Base-by-base conservation (phyloP, 1,140 invertebrate species). In the Asobara japonica region DNA sequence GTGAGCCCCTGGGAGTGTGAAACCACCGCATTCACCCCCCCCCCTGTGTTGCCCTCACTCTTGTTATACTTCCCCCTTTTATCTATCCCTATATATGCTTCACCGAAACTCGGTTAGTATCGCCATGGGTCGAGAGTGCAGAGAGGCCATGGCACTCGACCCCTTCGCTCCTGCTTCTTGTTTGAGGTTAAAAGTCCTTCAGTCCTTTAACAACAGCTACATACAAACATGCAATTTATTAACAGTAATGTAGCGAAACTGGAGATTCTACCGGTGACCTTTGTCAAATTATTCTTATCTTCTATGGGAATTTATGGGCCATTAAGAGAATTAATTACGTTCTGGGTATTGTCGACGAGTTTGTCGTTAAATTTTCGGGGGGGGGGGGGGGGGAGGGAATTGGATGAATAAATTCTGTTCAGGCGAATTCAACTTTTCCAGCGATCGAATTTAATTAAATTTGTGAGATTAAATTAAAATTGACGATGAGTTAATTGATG, bases 1-100 rank as follows among this genome's bases (percentile, higher is more conserved):
- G 48, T 69, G 62, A 69, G 62, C 60, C 68, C 56, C 56, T 10
- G 68, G 45, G 31, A 69, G 62, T 69, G 48, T 30, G 68, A 69
- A 56, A 69, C 62, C 18, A 20, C 51, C 51, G 60, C 68, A 69
- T 11, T 18, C 20, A 31, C 31, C 45, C 10, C 25, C 51, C 13
- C 29, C n/a, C 56, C 36, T 18, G 18, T 20, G 29, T 33, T 27
- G 56, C 67, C 36, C 67, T 61, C 48, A 38, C 36, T 22, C 56
- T 10, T 41, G 20, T 36, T 36, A 22, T 66, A 41, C 8, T 30
- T 51, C 31, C 48, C 22, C 66, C 48, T 69, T 31, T 48, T 69
- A 31, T 69, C 38, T 56, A 56, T 56, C 51, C 22, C 20, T 56
- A 56, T 56, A 56, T 56, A 13, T 6, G 51, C 22, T 25, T 11